Conservation (phyloP, 2,113 vertebrate genomes). For the Oryzias javanicus region DNA sequence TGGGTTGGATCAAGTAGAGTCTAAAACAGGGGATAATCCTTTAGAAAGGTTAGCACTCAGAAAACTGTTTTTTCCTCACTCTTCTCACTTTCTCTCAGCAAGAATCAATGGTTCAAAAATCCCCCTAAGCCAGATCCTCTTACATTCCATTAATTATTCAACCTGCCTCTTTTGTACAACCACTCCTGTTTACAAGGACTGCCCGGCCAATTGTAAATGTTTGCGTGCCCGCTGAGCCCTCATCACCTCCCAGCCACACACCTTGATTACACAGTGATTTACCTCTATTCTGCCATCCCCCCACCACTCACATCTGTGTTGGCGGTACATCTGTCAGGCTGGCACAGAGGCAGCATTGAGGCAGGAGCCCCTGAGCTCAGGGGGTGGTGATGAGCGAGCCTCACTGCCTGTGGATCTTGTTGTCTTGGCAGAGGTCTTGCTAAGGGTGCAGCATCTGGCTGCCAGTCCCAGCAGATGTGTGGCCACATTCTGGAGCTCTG, state of each 20-base stretch:
- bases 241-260: slow-evolving; percentile 60
- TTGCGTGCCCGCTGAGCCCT: slow-evolving; percentile 74
- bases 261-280: slow-evolving; percentile 69
- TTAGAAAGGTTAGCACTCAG: slow-evolving; percentile 46
- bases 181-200: slow-evolving; percentile 88
- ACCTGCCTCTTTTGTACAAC: slow-evolving; percentile 79
- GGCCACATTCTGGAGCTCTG: slow-evolving; percentile 18
- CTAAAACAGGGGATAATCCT: slow-evolving; percentile 34
- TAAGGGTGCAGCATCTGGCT: slow-evolving; percentile 52
- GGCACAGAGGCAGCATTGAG: slow-evolving; percentile 48
- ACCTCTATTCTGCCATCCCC: slow-evolving; percentile 40
- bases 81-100: slow-evolving; percentile 50
- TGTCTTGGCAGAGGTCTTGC: slow-evolving; percentile 44
- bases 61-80: slow-evolving; percentile 44
- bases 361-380: slow-evolving; percentile 38
- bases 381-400: slow-evolving; percentile 29
- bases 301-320: slow-evolving; percentile 49
- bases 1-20: not conserved
- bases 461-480: slow-evolving; percentile 43
- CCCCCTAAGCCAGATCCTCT: slow-evolving; percentile 76
- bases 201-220: slow-evolving; percentile 82
- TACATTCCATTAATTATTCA: slow-evolving; percentile 88
- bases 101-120: slow-evolving; percentile 78
- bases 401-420: slow-evolving; percentile 40
- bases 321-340: slow-evolving; percentile 74